Base-by-base conservation (phyloP, 1,140 invertebrate genomes). In the Drosophila sucinea region DNA sequence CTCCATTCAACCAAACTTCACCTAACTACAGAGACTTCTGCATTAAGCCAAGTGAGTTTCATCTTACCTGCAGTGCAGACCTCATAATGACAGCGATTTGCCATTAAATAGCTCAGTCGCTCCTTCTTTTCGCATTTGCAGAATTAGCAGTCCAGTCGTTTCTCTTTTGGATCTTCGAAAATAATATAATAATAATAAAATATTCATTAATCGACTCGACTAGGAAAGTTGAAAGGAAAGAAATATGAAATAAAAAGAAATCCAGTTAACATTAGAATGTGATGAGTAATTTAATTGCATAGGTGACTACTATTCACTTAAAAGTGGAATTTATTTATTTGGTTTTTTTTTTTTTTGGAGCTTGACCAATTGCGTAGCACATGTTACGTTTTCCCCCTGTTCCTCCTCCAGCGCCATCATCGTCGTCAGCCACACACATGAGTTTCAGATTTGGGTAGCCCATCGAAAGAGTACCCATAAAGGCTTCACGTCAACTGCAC, bases 401-500 rank as follows among this genome's bases (percentile, higher is more conserved):
- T 30, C 69, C 25, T 29, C 7, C 63, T 32, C 17, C 17, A 17
- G 44, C 56, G 61, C 40, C 40, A 56, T 56, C 29, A 79, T 60
- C 63, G 60, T 51, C 68, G 55, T 63, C 41, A 70, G 32, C 54
- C 25, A 73, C 71, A 70, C 41, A 84, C 68, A 79, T 51, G 67
- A 47, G 33, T 57, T 66, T 25, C 30, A 27, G 60, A 17, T 41
- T 77, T 40, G 55, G 60, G 63, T 72, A 54, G 70, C 61, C 78
- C 72, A 78, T 86, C 78, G 81, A 81, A 81, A 75, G 62, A 65
- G 56, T 78, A 29, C 70, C 82, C 81, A 78, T 71, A 67, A 86
- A 86, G 81, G 81, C 82, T 84, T 84, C 82, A 84, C 81, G 81
- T 85, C 82, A 85, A 86, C 81, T 86, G 81, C 81, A 85, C 62